A percentile compares a stretch with the other conserved stretches of the same genome.
These are phyloP conservation scores for Leuctra nigra DNA, from an alignment of 2,888 invertebrate genomes.

Conservation along the genomic window DNA sequence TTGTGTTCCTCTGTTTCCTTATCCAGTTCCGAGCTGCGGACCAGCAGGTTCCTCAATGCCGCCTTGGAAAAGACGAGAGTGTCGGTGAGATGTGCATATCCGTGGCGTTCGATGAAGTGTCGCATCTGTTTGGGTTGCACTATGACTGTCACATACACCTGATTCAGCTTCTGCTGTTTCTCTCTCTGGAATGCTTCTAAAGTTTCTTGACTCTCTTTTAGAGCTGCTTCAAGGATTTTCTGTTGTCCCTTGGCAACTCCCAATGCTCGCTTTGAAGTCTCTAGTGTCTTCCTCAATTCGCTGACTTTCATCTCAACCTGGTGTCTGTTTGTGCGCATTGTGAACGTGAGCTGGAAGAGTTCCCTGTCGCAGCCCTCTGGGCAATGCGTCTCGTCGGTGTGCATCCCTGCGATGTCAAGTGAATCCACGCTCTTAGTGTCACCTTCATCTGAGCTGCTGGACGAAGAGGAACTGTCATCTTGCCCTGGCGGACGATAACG, in stretches of 20 bases:
- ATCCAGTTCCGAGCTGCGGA: conserved; percentile 56
- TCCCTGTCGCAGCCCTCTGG: conserved; percentile 63
- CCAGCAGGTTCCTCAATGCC: conserved; percentile 50
- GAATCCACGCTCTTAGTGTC: conserved; percentile 48
- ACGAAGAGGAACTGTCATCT: conserved; percentile 35
- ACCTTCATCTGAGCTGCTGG: conserved; percentile 48
- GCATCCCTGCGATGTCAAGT: conserved; percentile 58
- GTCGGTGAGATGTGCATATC: conserved; percentile 38
- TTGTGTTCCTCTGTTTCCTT: conserved; percentile 57
- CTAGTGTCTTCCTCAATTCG: conserved; percentile 51
- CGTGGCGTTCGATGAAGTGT: conserved; percentile 45
- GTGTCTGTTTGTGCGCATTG: conserved; percentile 50
- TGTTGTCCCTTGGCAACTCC: conserved; percentile 51
- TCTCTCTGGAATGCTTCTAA: conserved; percentile 61
- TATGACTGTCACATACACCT: conserved; percentile 62
- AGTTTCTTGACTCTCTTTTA: conserved; percentile 51
- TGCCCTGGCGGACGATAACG: conserved; percentile 65
- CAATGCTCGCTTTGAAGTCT: too few relatives aligned
- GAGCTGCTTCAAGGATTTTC: conserved; percentile 45
- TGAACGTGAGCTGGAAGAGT: conserved; percentile 60
- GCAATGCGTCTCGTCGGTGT: conserved; percentile 61
- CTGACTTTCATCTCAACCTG: conserved; percentile 53
- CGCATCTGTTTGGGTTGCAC: conserved; percentile 63
- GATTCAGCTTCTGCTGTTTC: conserved; percentile 71
- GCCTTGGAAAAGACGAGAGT: conserved; percentile 58